Conservation (phyloP, 2,113 vertebrate genomes). For the Forbesichthys agassizii region DNA sequence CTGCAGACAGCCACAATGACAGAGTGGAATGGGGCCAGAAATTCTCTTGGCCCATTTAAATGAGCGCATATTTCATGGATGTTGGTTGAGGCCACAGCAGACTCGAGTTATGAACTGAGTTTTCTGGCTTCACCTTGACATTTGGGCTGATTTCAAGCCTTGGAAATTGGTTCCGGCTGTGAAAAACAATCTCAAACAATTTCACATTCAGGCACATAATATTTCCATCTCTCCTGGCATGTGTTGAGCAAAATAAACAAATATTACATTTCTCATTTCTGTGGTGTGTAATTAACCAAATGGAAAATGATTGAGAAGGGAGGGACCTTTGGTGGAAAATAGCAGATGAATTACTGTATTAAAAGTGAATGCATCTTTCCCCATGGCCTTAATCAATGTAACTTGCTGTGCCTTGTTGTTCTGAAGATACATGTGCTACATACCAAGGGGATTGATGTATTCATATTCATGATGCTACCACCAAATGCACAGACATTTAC, state of each 20-base stretch:
- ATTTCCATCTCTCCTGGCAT: slow-evolving; percentile 8
- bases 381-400: slow-evolving; percentile 37
- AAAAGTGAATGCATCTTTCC: slow-evolving; percentile 39
- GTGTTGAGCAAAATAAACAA: background rate
- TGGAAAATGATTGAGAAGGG: slow-evolving; percentile 6
- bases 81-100: background rate
- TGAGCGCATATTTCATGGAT: background rate
- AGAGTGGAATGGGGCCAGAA: background rate
- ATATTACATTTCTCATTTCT: slow-evolving; percentile 23
- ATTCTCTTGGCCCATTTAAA: background rate
- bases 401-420: slow-evolving; percentile 38
- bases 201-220: slow-evolving; percentile 23
- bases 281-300: slow-evolving; percentile 31
- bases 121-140: background rate
- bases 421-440: slow-evolving; percentile 55
- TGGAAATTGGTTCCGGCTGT: background rate
- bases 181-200: slow-evolving; percentile 8
- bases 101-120: background rate
- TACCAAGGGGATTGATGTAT: slow-evolving; percentile 36
- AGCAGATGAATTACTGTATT: slow-evolving; percentile 32
- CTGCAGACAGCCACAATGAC: background rate
- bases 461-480: background rate
- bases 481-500: background rate
- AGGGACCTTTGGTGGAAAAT: slow-evolving; percentile 20
- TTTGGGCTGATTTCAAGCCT: background rate